phyloP scores from a whole-genome alignment of 1,140 invertebrate genomes.

The Myzus persicae region DNA sequence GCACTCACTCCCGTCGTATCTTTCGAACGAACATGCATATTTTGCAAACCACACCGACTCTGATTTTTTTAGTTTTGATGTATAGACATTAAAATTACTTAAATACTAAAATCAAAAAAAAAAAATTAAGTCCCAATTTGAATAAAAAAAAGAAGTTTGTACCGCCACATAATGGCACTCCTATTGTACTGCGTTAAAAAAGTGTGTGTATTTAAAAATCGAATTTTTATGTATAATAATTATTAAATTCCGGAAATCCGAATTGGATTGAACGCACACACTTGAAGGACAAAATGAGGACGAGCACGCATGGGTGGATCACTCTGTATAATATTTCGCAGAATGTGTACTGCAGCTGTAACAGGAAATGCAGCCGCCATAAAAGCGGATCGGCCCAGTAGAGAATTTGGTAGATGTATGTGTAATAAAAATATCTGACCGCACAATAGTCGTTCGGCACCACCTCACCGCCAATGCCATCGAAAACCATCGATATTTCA shows the following conservation, averaged over 20 bases:
- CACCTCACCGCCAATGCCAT: no score
- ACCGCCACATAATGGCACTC: no score
- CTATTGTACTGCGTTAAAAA: no score
- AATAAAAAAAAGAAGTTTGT: background rate
- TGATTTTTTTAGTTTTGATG: background rate
- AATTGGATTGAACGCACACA: no score
- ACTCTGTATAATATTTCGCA: no score
- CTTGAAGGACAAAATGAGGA: background rate
- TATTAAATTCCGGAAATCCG: background rate
- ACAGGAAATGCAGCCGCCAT: background rate
- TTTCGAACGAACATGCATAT: background rate
- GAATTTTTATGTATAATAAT: no score
- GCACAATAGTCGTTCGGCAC: background rate
- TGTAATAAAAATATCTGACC: background rate
- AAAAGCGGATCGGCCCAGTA: background rate
- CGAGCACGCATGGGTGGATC: background rate
- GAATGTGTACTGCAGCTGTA: background rate
- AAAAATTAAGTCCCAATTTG: background rate
- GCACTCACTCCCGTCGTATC: background rate
- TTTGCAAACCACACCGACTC: background rate
- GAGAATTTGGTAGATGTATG: background rate
- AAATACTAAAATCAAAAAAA: background rate
- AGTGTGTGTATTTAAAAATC: background rate
- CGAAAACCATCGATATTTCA: background rate
- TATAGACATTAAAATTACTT: background rate